Percentiles rank a stretch among this genome's conserved stretches.
These are phyloP conservation scores for Tetranychus cinnabarinus DNA, from an alignment of 1,140 invertebrate genomes.

Conservation along the genomic window DNA sequence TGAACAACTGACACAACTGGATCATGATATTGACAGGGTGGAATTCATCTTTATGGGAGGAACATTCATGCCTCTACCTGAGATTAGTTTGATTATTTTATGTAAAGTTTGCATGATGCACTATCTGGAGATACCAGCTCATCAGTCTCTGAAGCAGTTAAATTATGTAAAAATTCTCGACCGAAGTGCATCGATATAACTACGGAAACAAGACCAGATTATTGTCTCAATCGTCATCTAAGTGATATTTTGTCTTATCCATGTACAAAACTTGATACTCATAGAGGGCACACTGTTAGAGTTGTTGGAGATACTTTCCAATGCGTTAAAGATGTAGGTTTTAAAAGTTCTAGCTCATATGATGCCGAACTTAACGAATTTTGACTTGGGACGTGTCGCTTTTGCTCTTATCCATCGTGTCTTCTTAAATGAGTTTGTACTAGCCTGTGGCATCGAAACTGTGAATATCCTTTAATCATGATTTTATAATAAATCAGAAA, in stretches of 20 bases:
- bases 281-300: conserved; percentile 39
- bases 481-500: no score
- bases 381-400: conserved; percentile 82
- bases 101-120: conserved; percentile 90
- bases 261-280: conserved; percentile 85
- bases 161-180: conserved; percentile 26
- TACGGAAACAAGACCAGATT: conserved; percentile 96
- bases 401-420: no score
- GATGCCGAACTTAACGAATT: conserved; percentile 99
- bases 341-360: conserved; percentile 97
- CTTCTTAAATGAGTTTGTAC: no score
- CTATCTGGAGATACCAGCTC: conserved; percentile 78
- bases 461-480: no score
- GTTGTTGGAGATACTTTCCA: conserved; percentile 94
- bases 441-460: no score
- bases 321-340: conserved; percentile 91
- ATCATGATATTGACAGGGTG: conserved; percentile 95
- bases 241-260: conserved; percentile 93
- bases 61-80: conserved; percentile 92
- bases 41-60: conserved; percentile 99
- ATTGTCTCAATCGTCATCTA: conserved; percentile 86
- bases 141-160: conserved; percentile 78
- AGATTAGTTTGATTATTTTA: conserved; percentile 95
- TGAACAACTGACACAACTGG: conserved; percentile 88
- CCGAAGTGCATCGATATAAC: conserved; percentile 99